Conservation (phyloP, 2,888 invertebrate genomes). For the Papilio gigon region DNA sequence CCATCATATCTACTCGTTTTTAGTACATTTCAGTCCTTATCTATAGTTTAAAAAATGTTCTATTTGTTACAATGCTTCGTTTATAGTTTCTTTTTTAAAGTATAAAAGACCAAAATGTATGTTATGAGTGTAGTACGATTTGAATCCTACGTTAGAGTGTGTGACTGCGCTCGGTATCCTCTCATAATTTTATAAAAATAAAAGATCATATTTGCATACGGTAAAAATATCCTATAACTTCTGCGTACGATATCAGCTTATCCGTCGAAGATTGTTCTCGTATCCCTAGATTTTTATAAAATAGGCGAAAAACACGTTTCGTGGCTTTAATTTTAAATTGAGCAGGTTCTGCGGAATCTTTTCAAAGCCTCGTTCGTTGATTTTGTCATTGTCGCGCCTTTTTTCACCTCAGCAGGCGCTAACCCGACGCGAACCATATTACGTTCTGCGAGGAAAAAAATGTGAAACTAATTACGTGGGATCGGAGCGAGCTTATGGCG, state of each 20-base stretch:
- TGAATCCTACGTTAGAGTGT: background rate
- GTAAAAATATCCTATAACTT: constrained; percentile 50
- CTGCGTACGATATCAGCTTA: constrained; percentile 65
- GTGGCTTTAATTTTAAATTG: constrained; percentile 83
- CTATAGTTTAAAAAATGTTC: no score
- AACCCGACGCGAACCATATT: constrained; percentile 67
- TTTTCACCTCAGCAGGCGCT: constrained; percentile 60
- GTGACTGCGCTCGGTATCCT: background rate
- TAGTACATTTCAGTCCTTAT: no score
- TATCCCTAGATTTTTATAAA: constrained; percentile 81
- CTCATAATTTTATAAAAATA: constrained; percentile 33
- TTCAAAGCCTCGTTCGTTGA: constrained; percentile 75
- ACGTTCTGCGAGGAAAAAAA: constrained; percentile 66
- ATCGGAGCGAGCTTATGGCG: constrained; percentile 49
- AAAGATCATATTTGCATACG: constrained; percentile 42
- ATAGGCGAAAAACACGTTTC: constrained; percentile 82
- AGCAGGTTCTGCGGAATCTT: constrained; percentile 80
- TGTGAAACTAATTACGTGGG: constrained; percentile 73
- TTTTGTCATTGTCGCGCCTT: constrained; percentile 59
- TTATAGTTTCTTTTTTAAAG: no score
- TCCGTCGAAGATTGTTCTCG: constrained; percentile 78
- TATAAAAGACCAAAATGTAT: no score
- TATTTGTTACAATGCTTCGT: no score
- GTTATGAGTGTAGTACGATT: background rate
- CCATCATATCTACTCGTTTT: no score